A percentile compares a stretch with the other conserved stretches of the same genome.
Conservation (phyloP, 2,797 vertebrate genomes). For the Anguilla marmorata region DNA sequence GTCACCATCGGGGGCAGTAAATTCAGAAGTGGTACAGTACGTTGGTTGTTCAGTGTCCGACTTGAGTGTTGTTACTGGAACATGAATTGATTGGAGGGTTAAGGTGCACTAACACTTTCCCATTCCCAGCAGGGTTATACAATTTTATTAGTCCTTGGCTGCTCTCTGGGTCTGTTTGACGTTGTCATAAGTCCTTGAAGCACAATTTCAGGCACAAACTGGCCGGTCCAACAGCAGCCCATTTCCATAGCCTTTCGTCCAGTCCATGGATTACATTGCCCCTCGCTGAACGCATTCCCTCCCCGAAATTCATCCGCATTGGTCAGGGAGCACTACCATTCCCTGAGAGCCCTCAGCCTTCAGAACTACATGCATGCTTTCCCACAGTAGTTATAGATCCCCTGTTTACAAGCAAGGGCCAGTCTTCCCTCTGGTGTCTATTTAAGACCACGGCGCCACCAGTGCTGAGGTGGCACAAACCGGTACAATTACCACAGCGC, state of each 20-base stretch:
- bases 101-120: too few relatives aligned
- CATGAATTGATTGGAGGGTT: too few relatives aligned
- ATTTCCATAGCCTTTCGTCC: not conserved
- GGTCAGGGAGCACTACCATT: conserved; percentile 43
- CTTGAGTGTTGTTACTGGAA: too few relatives aligned
- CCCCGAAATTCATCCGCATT: conserved; percentile 13
- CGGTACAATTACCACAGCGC: conserved; percentile 77
- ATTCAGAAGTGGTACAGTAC: too few relatives aligned
- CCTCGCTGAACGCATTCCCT: too few relatives aligned
- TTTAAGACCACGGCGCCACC: conserved; percentile 84
- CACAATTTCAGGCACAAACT: not conserved
- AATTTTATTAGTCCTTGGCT: not conserved
- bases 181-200: not conserved
- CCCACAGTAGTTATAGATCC: conserved; percentile 76
- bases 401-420: conserved; percentile 75
- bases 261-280: too few relatives aligned
- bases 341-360: conserved; percentile 48
- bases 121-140: too few relatives aligned
- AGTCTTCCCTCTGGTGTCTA: conserved; percentile 75
- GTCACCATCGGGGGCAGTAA: too few relatives aligned
- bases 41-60: too few relatives aligned
- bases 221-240: not conserved
- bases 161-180: not conserved
- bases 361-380: conserved; percentile 54
- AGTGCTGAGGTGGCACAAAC: conserved; percentile 71